A percentile compares a stretch with the other conserved stretches of the same genome.
These are phyloP conservation scores for Karalla daura DNA, from an alignment of 2,797 vertebrate genomes.

Conservation along the genomic window DNA sequence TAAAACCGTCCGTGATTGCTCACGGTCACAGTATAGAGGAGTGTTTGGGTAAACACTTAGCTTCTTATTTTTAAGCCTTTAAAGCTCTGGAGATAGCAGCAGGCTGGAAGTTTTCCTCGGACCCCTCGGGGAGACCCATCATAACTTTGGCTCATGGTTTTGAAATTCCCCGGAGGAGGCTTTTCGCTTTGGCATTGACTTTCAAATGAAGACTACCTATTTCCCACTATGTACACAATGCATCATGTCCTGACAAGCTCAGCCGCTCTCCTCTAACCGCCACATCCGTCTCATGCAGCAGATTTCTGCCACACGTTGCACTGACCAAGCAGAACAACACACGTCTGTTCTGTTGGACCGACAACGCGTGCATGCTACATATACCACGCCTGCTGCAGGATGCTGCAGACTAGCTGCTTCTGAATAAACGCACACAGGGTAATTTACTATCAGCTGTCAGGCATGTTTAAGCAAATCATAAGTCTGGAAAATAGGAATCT, in stretches of 20 bases:
- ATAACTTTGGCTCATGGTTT: constrained; percentile 68
- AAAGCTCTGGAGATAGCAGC: constrained; percentile 40
- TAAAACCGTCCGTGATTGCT: background rate
- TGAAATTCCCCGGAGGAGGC: constrained; percentile 71
- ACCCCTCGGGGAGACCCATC: constrained; percentile 62
- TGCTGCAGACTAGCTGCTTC: background rate
- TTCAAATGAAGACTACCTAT: constrained; percentile 82
- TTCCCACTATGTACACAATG: constrained; percentile 74
- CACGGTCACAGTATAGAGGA: background rate
- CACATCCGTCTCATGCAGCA: constrained; percentile 50
- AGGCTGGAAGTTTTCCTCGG: constrained; percentile 44
- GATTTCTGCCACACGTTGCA: constrained; percentile 41
- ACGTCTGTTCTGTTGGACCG: constrained; percentile 3
- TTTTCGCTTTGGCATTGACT: constrained; percentile 78
- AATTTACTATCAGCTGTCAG: constrained; percentile 39
- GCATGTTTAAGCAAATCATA: constrained; percentile 31
- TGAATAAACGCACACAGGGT: constrained; percentile 9
- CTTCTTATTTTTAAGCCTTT: constrained; percentile 27
- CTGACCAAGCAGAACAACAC: constrained; percentile 27
- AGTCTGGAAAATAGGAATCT: constrained; percentile 48
- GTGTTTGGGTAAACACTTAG: constrained; percentile 14
- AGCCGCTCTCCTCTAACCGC: constrained; percentile 22
- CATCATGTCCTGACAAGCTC: constrained; percentile 75
- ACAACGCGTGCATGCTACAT: background rate
- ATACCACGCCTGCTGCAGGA: constrained; percentile 1